phyloP scores from a whole-genome alignment of 2,797 vertebrate species.

The Bovichtus variegatus region DNA sequence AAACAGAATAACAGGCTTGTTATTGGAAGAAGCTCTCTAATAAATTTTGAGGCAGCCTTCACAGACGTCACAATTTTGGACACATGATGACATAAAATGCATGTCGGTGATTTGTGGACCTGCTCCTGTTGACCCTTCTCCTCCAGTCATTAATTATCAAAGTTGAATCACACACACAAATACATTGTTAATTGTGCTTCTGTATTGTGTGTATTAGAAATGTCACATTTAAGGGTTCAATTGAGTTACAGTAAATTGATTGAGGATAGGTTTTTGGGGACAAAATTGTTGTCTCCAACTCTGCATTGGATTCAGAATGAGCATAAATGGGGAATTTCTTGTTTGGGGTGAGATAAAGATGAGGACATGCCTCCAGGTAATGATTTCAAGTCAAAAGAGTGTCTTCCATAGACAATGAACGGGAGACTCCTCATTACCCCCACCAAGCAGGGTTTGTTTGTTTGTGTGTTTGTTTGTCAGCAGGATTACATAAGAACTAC shows the following conservation, averaged over 20 bases:
- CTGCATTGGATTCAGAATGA: neutral
- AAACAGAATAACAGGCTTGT: neutral
- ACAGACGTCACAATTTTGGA: neutral
- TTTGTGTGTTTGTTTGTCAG: no score
- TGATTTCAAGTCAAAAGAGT: conserved; percentile 8
- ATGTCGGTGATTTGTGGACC: neutral
- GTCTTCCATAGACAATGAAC: no score
- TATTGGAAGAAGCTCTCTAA: neutral
- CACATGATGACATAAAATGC: neutral
- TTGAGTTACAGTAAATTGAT: neutral
- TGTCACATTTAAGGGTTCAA: neutral
- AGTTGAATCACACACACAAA: no score
- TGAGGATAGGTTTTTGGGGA: neutral
- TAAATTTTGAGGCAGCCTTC: neutral
- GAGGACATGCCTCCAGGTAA: conserved; percentile 4
- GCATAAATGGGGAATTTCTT: neutral
- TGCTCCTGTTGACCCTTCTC: neutral
- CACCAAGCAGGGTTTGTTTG: no score
- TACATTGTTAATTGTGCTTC: neutral
- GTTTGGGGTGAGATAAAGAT: conserved; percentile 19
- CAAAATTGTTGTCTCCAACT: neutral
- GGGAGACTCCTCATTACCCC: no score
- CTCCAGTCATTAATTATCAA: no score
- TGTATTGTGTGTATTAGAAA: neutral
- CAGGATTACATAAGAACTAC: no score